Percentiles rank a stretch among this genome's conserved stretches.
These are phyloP conservation scores for Elegia similella DNA, from an alignment of 2,888 invertebrate genomes.

Conservation along the genomic window DNA sequence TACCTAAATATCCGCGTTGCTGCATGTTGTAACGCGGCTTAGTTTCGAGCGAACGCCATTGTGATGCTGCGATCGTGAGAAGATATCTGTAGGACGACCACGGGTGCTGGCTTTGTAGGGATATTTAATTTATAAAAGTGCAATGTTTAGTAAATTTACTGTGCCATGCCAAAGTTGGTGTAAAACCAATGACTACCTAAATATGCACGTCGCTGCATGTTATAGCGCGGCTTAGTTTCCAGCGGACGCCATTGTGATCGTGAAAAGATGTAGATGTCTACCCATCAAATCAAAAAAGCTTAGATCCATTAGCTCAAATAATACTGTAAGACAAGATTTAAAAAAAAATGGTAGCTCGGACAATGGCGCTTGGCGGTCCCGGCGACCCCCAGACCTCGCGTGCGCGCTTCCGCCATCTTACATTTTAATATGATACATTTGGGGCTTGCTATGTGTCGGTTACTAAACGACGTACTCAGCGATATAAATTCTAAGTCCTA, in stretches of 20 bases:
- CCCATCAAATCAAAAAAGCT: too few species aligned
- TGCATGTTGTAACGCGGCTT: constrained; percentile 41
- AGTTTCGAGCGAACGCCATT: constrained; percentile 49
- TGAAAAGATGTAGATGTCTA: too few species aligned
- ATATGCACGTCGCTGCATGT: too few species aligned
- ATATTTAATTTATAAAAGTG: not conserved
- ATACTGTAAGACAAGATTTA: too few species aligned
- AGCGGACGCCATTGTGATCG: too few species aligned
- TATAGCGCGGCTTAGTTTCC: too few species aligned
- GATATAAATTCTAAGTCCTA: constrained; percentile 24
- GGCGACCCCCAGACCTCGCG: constrained; percentile 76
- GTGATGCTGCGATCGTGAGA: constrained; percentile 66
- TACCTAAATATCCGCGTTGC: constrained; percentile 30
- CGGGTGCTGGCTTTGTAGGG: constrained; percentile 12
- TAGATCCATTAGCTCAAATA: too few species aligned
- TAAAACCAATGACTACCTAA: too few species aligned
- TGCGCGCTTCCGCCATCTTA: constrained; percentile 79
- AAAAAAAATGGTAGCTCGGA: constrained; percentile 60
- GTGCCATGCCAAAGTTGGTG: too few species aligned
- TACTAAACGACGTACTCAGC: not conserved
- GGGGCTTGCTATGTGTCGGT: not conserved
- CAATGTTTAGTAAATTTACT: too few species aligned
- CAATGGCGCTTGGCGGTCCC: constrained; percentile 77
- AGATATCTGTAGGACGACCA: constrained; percentile 51
- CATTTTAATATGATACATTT: constrained; percentile 59